A percentile compares a stretch with the other conserved stretches of the same genome.
These are phyloP conservation scores for Ischnura elegans DNA, from an alignment of 2,888 invertebrate species.

Conservation along the genomic window DNA sequence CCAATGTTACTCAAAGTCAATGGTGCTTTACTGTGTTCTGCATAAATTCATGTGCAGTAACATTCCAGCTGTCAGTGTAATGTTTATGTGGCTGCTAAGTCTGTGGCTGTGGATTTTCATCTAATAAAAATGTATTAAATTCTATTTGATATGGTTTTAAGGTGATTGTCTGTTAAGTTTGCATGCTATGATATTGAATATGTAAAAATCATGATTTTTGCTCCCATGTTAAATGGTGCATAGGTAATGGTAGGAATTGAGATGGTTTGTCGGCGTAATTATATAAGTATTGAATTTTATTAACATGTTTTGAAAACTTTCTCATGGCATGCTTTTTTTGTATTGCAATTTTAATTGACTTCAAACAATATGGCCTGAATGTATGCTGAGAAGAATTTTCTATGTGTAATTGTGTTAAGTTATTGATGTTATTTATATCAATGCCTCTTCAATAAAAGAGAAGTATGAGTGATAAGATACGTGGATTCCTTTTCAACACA, in stretches of 20 bases:
- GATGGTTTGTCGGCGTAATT: neutral
- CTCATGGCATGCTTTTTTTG: neutral
- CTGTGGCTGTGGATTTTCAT: conserved; percentile 41
- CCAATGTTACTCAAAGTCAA: conserved; percentile 40
- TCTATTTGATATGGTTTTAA: neutral
- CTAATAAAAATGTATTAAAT: neutral
- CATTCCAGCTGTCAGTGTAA: conserved; percentile 54
- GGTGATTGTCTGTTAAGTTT: neutral
- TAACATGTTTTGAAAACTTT: neutral
- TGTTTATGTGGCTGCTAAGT: conserved; percentile 24
- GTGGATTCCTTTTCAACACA: no score
- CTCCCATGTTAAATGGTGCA: neutral
- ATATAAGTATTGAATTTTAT: neutral
- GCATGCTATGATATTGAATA: neutral
- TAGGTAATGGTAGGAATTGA: neutral
- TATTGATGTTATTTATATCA: neutral
- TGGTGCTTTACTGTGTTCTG: conserved; percentile 60
- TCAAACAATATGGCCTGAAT: neutral
- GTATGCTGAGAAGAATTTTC: neutral
- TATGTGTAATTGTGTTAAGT: neutral
- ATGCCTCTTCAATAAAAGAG: neutral
- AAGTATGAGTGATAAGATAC: no score
- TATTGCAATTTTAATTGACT: neutral
- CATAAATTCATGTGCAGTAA: conserved; percentile 45
- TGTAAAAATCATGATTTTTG: neutral